Conservation (phyloP, 2,888 invertebrate species). For the Troilus luridus region DNA sequence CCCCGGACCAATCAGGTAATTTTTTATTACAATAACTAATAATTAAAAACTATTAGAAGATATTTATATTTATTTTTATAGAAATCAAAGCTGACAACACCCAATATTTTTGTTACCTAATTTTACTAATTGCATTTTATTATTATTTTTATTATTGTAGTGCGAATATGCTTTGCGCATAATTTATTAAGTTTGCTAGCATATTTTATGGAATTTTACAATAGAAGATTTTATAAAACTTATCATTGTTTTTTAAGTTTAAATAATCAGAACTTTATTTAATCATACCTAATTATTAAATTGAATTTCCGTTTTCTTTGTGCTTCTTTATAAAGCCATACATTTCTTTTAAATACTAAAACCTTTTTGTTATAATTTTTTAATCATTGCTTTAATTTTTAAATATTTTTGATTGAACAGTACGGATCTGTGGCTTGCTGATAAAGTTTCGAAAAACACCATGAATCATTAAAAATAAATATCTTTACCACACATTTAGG, state of each 20-base stretch:
- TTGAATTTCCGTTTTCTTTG: background rate
- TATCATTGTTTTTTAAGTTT: background rate
- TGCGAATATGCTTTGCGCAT: background rate
- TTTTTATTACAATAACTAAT: background rate
- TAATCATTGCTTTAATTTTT: too few relatives aligned
- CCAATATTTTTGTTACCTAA: background rate
- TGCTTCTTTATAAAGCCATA: too few relatives aligned
- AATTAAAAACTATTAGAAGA: too few relatives aligned
- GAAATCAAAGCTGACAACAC: conserved; percentile 47
- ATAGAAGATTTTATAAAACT: background rate
- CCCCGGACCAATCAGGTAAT: conserved; percentile 66
- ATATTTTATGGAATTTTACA: background rate
- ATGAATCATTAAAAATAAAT: too few relatives aligned
- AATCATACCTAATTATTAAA: background rate
- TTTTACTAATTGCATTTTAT: background rate
- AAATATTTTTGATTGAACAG: too few relatives aligned
- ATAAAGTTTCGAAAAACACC: too few relatives aligned
- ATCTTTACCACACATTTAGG: too few relatives aligned
- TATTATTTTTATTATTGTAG: background rate
- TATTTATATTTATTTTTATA: background rate
- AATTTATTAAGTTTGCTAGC: background rate
- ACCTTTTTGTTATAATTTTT: too few relatives aligned
- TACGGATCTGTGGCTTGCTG: too few relatives aligned
- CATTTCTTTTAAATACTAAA: too few relatives aligned
- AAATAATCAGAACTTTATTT: background rate